Conservation (phyloP, 2,888 invertebrate genomes). For the Laothoe populi region DNA sequence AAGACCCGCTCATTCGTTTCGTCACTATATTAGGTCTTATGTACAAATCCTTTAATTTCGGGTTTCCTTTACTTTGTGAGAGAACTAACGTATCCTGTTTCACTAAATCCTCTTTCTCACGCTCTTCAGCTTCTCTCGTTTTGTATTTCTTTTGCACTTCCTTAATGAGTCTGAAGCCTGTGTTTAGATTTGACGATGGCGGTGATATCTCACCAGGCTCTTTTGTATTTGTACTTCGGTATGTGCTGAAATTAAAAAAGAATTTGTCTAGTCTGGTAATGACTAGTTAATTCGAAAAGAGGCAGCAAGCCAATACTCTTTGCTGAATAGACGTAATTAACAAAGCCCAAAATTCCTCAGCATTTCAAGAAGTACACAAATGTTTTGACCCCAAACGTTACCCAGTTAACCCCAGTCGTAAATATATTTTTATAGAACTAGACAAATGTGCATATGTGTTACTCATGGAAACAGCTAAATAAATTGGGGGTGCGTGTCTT, state of each 20-base stretch:
- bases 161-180: conserved; percentile 98
- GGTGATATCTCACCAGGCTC: conserved; percentile 98
- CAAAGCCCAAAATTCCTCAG: no score
- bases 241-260: conserved; percentile 87
- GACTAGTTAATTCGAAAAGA: no score
- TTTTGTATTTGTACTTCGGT: conserved; percentile 98
- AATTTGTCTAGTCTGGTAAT: no score
- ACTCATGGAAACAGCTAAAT: no score
- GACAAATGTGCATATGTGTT: no score
- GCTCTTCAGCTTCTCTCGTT: conserved; percentile 98
- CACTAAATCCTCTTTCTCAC: conserved; percentile 99
- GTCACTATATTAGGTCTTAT: conserved; percentile 99
- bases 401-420: no score
- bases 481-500: no score
- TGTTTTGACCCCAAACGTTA: no score
- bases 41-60: conserved; percentile 98
- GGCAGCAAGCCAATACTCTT: no score
- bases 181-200: conserved; percentile 97
- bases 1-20: conserved; percentile 95
- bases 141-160: conserved; percentile 99
- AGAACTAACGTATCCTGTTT: conserved; percentile 98
- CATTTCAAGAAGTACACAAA: no score
- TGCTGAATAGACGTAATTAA: no score
- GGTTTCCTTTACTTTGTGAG: conserved; percentile 98
- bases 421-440: no score